These are phyloP conservation scores for Elmis aenea DNA, from an alignment of 2,888 invertebrate genomes.

Conservation along the genomic window DNA sequence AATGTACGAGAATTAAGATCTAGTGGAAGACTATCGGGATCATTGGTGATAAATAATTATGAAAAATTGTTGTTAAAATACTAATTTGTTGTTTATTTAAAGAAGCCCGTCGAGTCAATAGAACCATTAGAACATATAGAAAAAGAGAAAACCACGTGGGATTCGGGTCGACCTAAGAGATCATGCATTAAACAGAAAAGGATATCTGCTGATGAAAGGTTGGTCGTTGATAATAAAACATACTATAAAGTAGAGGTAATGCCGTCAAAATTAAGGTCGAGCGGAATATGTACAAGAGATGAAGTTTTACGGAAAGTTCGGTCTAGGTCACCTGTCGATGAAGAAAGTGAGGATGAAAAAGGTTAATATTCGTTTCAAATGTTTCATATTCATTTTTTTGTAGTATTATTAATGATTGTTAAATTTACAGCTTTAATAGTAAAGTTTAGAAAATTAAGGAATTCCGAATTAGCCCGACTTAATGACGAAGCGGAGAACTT, in stretches of 20 bases:
- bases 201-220: conserved; percentile 50
- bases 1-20: conserved; percentile 41
- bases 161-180: conserved; percentile 41
- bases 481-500: conserved; percentile 86
- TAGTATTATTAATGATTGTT: conserved; percentile 30
- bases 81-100: no score
- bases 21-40: conserved; percentile 18
- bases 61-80: no score
- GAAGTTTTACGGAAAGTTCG: conserved; percentile 20
- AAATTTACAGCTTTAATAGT: conserved; percentile 54
- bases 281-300: conserved; percentile 33
- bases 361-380: conserved; percentile 4
- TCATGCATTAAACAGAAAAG: conserved; percentile 35
- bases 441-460: conserved; percentile 68
- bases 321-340: conserved; percentile 12
- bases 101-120: no score
- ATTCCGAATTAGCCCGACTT: conserved; percentile 67
- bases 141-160: conserved; percentile 35
- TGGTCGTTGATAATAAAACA: conserved; percentile 50
- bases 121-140: conserved; percentile 4
- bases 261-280: conserved; percentile 63
- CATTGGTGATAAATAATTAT: no score
- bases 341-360: conserved; percentile 31
- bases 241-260: conserved; percentile 71
- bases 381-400: neutral